Conservation (phyloP, 2,113 vertebrate genomes). For the Zosterops borbonicus region DNA sequence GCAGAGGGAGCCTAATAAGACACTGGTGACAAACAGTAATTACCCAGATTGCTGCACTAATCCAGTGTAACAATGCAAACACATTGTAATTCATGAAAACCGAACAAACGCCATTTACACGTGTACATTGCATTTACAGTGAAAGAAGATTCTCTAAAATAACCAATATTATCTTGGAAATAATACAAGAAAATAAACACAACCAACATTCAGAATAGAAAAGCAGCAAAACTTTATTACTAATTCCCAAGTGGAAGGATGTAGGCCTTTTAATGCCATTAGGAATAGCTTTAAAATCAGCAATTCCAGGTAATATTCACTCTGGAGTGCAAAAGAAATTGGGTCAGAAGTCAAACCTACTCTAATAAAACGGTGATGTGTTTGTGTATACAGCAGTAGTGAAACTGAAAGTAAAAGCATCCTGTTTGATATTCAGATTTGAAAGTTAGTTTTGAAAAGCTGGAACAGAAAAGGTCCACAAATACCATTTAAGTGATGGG, state of each 20-base stretch:
- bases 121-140: neutral
- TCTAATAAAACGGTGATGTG: neutral
- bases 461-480: neutral
- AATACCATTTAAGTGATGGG: neutral
- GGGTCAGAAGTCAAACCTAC: neutral
- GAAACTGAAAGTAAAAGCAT: neutral
- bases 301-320: neutral
- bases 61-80: neutral
- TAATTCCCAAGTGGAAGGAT: neutral
- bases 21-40: constrained; percentile 16
- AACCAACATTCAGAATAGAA: neutral
- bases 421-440: neutral
- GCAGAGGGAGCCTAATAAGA: neutral
- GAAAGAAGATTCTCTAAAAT: neutral
- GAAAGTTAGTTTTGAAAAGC: neutral
- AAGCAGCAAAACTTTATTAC: neutral
- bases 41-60: constrained; percentile 10
- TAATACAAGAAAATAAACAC: neutral
- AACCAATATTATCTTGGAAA: neutral
- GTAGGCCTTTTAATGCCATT: neutral
- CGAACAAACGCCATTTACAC: neutral
- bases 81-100: neutral
- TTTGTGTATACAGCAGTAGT: neutral
- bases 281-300: neutral
- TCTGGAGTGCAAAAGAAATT: neutral